These are phyloP conservation scores for Epicauta chinensis DNA, from an alignment of 1,140 invertebrate genomes.

Conservation along the genomic window DNA sequence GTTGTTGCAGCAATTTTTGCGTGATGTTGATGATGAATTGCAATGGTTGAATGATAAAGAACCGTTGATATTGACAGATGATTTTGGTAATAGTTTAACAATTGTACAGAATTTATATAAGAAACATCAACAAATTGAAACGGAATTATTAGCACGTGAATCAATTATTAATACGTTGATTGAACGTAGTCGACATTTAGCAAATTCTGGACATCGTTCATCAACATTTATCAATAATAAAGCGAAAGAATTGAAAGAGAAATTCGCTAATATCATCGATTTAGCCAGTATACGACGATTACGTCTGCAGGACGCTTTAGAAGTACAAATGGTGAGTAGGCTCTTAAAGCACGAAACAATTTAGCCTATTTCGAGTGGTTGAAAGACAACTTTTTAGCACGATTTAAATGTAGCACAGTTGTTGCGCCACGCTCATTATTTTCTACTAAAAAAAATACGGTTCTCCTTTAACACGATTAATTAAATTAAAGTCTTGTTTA, in stretches of 20 bases:
- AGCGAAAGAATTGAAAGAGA: constrained; percentile 57
- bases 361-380: too few relatives aligned
- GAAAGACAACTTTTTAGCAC: too few relatives aligned
- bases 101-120: constrained; percentile 96
- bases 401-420: too few relatives aligned
- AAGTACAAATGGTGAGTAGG: constrained; percentile 77
- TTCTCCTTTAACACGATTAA: too few relatives aligned
- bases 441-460: too few relatives aligned
- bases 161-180: constrained; percentile 68
- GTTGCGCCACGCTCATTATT: too few relatives aligned
- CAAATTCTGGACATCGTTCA: constrained; percentile 78
- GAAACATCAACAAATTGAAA: constrained; percentile 85
- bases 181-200: constrained; percentile 67
- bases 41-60: constrained; percentile 84
- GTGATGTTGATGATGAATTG: constrained; percentile 82
- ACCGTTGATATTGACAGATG: constrained; percentile 68
- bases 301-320: constrained; percentile 72
- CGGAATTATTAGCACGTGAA: constrained; percentile 76
- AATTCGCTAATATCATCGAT: constrained; percentile 60
- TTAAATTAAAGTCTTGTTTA: too few relatives aligned
- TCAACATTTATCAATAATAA: constrained; percentile 61
- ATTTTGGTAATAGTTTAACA: constrained; percentile 67
- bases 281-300: constrained; percentile 62
- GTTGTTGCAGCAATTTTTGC: constrained; percentile 74
- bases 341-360: too few relatives aligned